These are phyloP conservation scores for Drosophila ohnishii DNA, from an alignment of 1,140 invertebrate species.

Conservation along the genomic window DNA sequence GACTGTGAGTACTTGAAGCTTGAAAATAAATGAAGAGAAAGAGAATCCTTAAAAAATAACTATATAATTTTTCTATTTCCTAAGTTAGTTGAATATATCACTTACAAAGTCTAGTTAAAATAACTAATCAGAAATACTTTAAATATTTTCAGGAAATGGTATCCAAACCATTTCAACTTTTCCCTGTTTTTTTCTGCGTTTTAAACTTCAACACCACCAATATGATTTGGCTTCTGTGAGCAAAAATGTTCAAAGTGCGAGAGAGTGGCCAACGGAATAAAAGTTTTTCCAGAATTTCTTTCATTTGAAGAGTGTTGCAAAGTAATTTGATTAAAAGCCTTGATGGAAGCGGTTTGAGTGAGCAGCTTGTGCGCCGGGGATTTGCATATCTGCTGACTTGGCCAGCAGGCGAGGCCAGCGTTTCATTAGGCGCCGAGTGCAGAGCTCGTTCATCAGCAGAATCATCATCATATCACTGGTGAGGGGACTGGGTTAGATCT, in stretches of 20 bases:
- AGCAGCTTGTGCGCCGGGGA: conserved; percentile 27
- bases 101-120: background rate
- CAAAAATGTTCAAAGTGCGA: conserved; percentile 51
- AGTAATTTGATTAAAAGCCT: conserved; percentile 79
- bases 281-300: conserved; percentile 51
- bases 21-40: background rate
- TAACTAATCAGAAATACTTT: no score
- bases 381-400: conserved; percentile 74
- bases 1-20: background rate
- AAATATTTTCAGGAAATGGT: background rate
- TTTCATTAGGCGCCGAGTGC: conserved; percentile 47
- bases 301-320: conserved; percentile 43
- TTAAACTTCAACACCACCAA: conserved; percentile 3
- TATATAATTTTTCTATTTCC: background rate
- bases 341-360: conserved; percentile 22
- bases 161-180: background rate
- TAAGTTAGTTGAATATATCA: no score
- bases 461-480: conserved; percentile 36
- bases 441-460: conserved; percentile 50
- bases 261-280: conserved; percentile 53
- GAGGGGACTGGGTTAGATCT: conserved; percentile 4
- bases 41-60: background rate
- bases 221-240: conserved; percentile 11
- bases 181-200: background rate
- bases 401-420: conserved; percentile 30